Base-by-base conservation (phyloP, 2,888 invertebrate species). In the Chalcis sispes region DNA sequence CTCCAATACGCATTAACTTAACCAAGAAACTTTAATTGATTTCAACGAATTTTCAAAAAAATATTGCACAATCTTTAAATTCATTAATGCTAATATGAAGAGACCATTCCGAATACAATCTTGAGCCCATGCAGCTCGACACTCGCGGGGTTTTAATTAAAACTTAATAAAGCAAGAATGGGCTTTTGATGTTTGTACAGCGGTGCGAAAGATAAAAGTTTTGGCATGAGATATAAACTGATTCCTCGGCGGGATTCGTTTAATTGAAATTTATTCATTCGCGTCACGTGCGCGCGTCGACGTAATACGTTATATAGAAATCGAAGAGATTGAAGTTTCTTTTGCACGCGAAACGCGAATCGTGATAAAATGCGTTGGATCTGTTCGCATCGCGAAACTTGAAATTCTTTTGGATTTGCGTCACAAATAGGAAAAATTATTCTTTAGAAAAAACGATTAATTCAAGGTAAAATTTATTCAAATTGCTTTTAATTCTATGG, bases 261-360 rank as follows among this genome's bases (percentile, higher is more conserved):
- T 74, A 54, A 69, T 54, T 66, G 50, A 46, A 66, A 65, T 71
- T 65, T 70, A 65, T 66, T 70, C 71, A 13, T 8, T 40, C 58
- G 40, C 46, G 61, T 54, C 58, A 54, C 56, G 56, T 62, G 46
- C 62, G 54, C 20, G 46, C 15, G 29, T 40, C 13, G 18, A 46
- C 64, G 42, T 50, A 58, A 20, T 20, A 7, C 66, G 27, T 40
- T 32, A n/a, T 5, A 1, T 13, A 27, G 48, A 62, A 50, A 36
- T 54, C 32, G 40, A 56, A 58, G 32, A 40, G 69, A 69, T 32
- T 18, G 62, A 40, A 7, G 59, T 32, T 56, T 29, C 10, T 36
- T 2, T 1, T 27, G 23, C 5, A 8, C 32, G 32, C 32, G 25
- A 27, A 25, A 46, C 10, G 25, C 0, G 20, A n/a, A n/a, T n/a